Conservation (phyloP, 53 echinoderm and acorn worm species). For the Holothuria scabra region DNA sequence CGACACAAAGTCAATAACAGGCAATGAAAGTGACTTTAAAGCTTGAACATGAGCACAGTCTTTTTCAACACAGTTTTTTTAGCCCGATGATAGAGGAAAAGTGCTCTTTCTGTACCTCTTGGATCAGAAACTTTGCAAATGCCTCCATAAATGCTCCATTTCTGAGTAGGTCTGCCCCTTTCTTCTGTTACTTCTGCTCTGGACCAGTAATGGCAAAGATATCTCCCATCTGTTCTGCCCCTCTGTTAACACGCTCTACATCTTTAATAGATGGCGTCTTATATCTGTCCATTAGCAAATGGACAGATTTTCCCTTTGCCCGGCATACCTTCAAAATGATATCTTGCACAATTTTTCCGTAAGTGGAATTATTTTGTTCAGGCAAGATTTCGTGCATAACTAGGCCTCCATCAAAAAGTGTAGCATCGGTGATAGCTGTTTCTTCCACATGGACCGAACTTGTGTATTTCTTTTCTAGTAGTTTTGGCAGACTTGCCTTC, state of each 20-base stretch:
- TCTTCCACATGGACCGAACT: neutral
- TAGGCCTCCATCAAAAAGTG: slow-evolving; percentile 63
- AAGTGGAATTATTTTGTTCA: slow-evolving; percentile 46
- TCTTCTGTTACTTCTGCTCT: slow-evolving; percentile 52
- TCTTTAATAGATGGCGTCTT: slow-evolving; percentile 60
- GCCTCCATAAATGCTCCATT: slow-evolving; percentile 41
- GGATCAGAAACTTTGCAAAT: slow-evolving; percentile 13
- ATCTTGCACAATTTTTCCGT: slow-evolving; percentile 50
- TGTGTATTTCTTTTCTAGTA: slow-evolving; percentile 30
- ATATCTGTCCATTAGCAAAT: slow-evolving; percentile 59
- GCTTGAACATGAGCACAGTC: slow-evolving; percentile 15
- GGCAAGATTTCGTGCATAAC: slow-evolving; percentile 60
- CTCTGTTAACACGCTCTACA: slow-evolving; percentile 28
- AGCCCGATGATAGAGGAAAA: slow-evolving; percentile 21
- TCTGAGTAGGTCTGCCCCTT: slow-evolving; percentile 18
- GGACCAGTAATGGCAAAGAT: slow-evolving; percentile 57
- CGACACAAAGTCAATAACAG: neutral
- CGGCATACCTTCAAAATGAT: slow-evolving; percentile 38
- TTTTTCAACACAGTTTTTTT: slow-evolving; percentile 38
- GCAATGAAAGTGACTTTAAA: slow-evolving; percentile 13
- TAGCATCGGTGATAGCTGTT: slow-evolving; percentile 32
- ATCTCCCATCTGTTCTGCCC: slow-evolving; percentile 7
- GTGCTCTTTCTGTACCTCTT: slow-evolving; percentile 23
- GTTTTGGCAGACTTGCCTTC: slow-evolving; percentile 28
- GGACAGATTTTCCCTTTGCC: neutral